Evolutionary conservation across 2,113 vertebrate genomes (phyloP).

Genomic region (Ardeotis arabs): DNA sequence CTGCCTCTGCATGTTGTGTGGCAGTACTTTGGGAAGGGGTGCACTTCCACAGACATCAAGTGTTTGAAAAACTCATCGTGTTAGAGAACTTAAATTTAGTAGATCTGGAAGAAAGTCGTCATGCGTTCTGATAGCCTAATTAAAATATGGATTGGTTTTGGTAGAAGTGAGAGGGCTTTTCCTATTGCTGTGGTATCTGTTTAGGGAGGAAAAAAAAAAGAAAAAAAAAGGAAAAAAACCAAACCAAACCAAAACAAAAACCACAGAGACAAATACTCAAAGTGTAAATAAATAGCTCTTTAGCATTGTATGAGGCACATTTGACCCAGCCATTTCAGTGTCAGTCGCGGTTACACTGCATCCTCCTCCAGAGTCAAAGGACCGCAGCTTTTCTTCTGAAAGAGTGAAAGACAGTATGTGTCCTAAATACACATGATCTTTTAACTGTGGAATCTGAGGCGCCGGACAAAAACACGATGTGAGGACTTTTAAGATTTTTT

Average conservation of each 20-base stretch:
- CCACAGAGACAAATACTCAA: not conserved
- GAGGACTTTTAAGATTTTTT: not conserved
- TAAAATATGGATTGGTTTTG: accelerated
- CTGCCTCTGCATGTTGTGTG: not conserved
- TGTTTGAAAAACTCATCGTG: accelerated
- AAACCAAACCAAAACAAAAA: not conserved
- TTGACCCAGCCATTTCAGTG: not conserved
- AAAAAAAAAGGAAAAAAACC: not conserved
- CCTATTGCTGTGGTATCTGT: not conserved
- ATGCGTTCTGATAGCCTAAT: accelerated
- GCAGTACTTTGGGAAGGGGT: too few relatives aligned
- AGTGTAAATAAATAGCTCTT: not conserved
- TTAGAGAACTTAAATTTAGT: not conserved
- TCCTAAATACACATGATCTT: not conserved
- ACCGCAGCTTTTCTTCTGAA: not conserved
- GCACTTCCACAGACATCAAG: not conserved
- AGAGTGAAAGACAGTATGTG: not conserved
- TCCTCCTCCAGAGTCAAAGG: not conserved
- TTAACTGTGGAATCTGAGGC: not conserved
- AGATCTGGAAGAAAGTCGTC: not conserved
- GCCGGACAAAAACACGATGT: accelerated
- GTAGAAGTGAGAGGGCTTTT: not conserved
- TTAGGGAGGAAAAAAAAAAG: accelerated
- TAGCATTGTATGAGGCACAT: not conserved
- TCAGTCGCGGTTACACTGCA: not conserved